phyloP scores from a whole-genome alignment of 2,888 invertebrate species.

The Tinea semifulvella region DNA sequence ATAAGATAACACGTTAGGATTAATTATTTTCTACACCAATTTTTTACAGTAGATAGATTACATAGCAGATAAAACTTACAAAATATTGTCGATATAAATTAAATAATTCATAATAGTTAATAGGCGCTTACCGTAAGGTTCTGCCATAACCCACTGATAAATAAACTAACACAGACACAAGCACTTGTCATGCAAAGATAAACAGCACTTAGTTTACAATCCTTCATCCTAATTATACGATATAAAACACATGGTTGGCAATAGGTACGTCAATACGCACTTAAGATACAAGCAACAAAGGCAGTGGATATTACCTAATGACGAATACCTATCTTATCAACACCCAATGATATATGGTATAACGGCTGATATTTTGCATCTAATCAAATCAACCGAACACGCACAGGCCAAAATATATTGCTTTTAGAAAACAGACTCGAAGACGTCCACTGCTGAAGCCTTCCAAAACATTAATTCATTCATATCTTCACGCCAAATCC shows the following conservation, averaged over 20 bases:
- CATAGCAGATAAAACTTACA: too few relatives aligned
- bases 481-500: too few relatives aligned
- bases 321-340: conserved; percentile 7
- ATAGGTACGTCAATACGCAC: neutral
- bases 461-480: too few relatives aligned
- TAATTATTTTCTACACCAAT: too few relatives aligned
- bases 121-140: conserved; percentile 1
- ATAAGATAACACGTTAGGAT: too few relatives aligned
- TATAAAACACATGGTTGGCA: conserved; percentile 5
- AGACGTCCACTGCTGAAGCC: too few relatives aligned
- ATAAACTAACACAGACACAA: neutral
- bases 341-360: conserved; percentile 9
- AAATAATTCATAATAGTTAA: too few relatives aligned
- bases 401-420: too few relatives aligned
- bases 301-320: neutral
- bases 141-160: neutral
- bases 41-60: too few relatives aligned
- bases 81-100: too few relatives aligned
- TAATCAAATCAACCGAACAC: neutral
- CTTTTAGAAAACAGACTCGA: too few relatives aligned
- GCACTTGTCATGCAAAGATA: neutral
- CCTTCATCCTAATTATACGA: conserved; percentile 8
- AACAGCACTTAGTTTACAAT: neutral
- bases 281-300: conserved; percentile 6
- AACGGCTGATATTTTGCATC: conserved; percentile 8